Evolutionary conservation across 2,888 invertebrate species (phyloP).

Genomic region (Parapristionchus giblindavisi): DNA sequence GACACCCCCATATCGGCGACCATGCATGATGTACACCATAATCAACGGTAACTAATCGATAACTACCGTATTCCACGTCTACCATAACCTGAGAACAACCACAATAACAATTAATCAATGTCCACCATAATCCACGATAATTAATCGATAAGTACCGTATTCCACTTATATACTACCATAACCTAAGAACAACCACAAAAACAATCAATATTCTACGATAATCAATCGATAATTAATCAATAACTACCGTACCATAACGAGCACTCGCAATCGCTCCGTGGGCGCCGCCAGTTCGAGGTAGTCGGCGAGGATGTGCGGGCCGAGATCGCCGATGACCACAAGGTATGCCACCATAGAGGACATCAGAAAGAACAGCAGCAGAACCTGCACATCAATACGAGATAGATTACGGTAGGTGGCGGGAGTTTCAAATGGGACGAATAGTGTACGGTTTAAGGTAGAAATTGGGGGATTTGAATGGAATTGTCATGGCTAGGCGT

Average conservation of each 20-base stretch:
- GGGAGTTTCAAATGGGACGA: no score
- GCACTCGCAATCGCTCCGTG: constrained; percentile 55
- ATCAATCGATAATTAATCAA: not conserved
- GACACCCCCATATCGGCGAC: no score
- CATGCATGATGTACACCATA: no score
- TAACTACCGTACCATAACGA: constrained; percentile 50
- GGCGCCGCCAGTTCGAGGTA: constrained; percentile 57
- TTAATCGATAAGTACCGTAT: not conserved
- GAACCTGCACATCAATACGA: constrained; percentile 80
- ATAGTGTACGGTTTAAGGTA: no score
- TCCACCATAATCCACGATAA: not conserved
- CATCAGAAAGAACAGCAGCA: constrained; percentile 88
- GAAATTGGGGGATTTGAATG: no score
- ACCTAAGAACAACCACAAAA: not conserved
- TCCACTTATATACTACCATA: not conserved
- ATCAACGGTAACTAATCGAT: no score
- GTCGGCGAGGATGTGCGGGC: constrained; percentile 78
- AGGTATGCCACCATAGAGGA: constrained; percentile 92
- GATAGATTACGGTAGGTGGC: not conserved
- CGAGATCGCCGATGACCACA: constrained; percentile 96
- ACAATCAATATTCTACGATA: not conserved
- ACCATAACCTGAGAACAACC: not conserved
- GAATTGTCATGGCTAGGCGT: no score
- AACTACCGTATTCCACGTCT: no score
- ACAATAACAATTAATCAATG: not conserved